Evolutionary conservation across 2,113 vertebrate species (phyloP).

Genomic region (Plotosus lineatus): DNA sequence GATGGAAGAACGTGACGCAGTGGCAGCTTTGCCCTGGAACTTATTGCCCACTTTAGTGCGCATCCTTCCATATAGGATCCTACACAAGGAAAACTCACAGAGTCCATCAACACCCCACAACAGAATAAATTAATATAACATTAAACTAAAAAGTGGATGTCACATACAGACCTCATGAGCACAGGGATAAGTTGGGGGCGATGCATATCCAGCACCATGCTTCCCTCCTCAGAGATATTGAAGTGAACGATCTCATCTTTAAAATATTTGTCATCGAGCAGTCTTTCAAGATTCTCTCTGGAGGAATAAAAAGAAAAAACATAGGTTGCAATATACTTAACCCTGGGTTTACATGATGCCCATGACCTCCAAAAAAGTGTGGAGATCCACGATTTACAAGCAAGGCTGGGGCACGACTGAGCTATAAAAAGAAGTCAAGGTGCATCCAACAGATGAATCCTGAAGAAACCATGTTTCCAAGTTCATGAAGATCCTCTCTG

Average conservation of each 20-base stretch:
- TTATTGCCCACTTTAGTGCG: constrained; percentile 89
- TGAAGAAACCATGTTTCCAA: too few species aligned
- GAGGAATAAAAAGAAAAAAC: not conserved
- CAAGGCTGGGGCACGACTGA: too few species aligned
- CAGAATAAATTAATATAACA: not conserved
- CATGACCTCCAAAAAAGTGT: too few species aligned
- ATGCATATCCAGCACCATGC: constrained; percentile 82
- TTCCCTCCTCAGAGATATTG: constrained; percentile 87
- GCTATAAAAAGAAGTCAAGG: too few species aligned
- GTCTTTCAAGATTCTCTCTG: constrained; percentile 89
- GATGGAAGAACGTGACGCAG: constrained; percentile 82
- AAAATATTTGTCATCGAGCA: constrained; percentile 91
- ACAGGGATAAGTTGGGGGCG: constrained; percentile 83
- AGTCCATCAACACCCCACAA: not conserved
- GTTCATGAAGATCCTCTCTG: too few species aligned
- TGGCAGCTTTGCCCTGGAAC: constrained; percentile 86
- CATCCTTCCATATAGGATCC: constrained; percentile 93
- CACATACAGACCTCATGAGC: constrained; percentile 86
- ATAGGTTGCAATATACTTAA: not conserved
- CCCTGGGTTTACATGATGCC: too few species aligned
- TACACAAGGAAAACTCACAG: constrained; percentile 61
- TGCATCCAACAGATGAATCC: too few species aligned
- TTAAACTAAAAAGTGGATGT: not conserved
- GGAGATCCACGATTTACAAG: too few species aligned
- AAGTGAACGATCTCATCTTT: constrained; percentile 96